Base-by-base conservation (phyloP, 2,113 vertebrate genomes). In the Pluvianellus socialis region DNA sequence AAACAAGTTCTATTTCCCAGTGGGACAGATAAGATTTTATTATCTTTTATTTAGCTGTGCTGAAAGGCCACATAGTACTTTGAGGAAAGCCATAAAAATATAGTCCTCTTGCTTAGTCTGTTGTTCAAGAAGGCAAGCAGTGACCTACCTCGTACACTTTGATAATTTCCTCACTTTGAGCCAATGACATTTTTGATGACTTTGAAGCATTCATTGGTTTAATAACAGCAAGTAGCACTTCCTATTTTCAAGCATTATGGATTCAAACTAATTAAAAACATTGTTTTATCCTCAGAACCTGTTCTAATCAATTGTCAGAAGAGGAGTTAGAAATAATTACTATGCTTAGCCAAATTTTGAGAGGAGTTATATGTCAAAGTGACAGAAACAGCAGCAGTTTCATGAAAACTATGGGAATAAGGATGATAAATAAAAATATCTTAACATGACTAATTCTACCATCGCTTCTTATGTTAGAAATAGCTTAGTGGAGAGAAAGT, bases 301-400 rank as follows among this genome's bases (percentile, higher is more conserved):
- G 5, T 67, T 91, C 55, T 90, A 91, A 93, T 86, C 42, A 80
- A 86, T 67, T 84, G 75, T 92, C 76, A 92, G 86, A 92, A 94
- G 21, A 73, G 7, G 26, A 83, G 26, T 73, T 92, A 47, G 66
- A 88, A 95, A 83, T 86, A 83, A 93, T 87, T 86, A 79, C 30
- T 62, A 28, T 49, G 44, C 23, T 96, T 80, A 45, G 10, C 38
- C 32, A 86, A 94, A 93, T 83, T 88, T 71, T 70, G 35, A 83
- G 68, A 66, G 67, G 38, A 83, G 27, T 75, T 55, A 12, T 40
- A 81, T 56, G 55, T 80, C 67, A 92, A 88, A 94, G 55, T 55
- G 50, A 90, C 9, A 90, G 45, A 90, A 92, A 80, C 32, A 88
- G 12, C 42, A 93, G n/a, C 20, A 73, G 20, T 88, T 94, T 88